Evolutionary conservation across 2,888 invertebrate genomes (phyloP), one percentile per base, ranked within the genome.

Genomic region (Mantis religiosa): DNA sequence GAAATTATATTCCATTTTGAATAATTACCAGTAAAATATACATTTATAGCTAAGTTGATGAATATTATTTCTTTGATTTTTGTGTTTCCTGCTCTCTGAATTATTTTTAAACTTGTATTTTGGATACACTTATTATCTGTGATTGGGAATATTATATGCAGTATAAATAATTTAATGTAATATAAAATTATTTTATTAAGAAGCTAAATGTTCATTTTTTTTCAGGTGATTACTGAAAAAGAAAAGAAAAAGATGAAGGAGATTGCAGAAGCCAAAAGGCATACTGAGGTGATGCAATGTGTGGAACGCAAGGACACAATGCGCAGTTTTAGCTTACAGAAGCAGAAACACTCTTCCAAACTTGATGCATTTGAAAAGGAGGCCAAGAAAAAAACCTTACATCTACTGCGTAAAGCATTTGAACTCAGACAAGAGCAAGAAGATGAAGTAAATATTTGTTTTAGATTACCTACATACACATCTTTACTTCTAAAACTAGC

Each of bases 341-440:
- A 41, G 25, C 88, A 87, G 14, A 27, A 25, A 12, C 27, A 82
- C 14, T 82, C 25, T 8, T 20, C 81, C 12, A 87, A 34, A 34
- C 34, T 41, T 41, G 20, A 28, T 82, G 12, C 34, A 34, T 28
- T 94, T 28, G 95, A 95, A 91, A 92, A 93, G 4, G 95, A 94
- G 89, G 94, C 94, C 0, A 92, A 93, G 25, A 92, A 92, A 54
- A 94, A 94, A 89, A 94, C 93, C 25, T 92, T 93, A 90, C 93
- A 94, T 89, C 91, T 95, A 1, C 91, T 95, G 6, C 93, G 94
- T 89, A 92, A 95, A 90, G 95, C 95, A 1, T 92, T 93, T 86
- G 94, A 94, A 90, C 91, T 95, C 83, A 93, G 93, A 88, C 93
- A 94, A 89, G 95, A 95, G 91, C 94, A 95, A 91, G 95, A 94